Base-by-base conservation (phyloP, 1,140 invertebrate genomes). In the Cryptotermes secundus region DNA sequence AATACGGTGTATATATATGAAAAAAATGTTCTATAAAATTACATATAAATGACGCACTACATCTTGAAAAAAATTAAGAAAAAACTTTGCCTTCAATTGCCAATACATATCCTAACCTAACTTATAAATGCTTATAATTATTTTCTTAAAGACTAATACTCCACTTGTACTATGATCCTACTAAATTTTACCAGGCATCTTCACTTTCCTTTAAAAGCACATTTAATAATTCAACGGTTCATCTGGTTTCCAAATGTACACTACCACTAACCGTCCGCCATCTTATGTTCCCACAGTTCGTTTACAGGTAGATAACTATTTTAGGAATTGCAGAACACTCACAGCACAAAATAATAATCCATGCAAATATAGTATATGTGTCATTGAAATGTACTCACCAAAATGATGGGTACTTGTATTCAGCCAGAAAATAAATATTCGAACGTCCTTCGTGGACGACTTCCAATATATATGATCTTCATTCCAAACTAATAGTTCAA, bases 241-340 rank as follows among this genome's bases (percentile, higher is more conserved):
- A 19, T 10, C 2, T 72, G 9, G 26, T 72, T 72, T 72, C 59
- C 59, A 72, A 72, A 72, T n/a, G 4, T 9, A n/a, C 59, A 31
- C n/a, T 72, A 26, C 59, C 59, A 72, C 59, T 72, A 72, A 26
- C 59, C 59, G 26, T 72, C 59, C 59, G 59, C 59, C 59, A 72
- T 72, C n/a, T 72, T 72, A 31, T 2, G n/a, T 72, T n/a, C 59
- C 59, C n/a, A 31, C 26, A 26, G 26, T 72, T 72, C 59, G 59
- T 72, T 72, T 72, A 72, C n/a, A 72, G 59, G 59, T n/a, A 72
- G n/a, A 72, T 31, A 72, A 26, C 59, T 72, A 72, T 72, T 72
- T 72, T 72, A 72, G n/a, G n/a, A 72, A 31, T n/a, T 72, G n/a
- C 59, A 31, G 22, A 72, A 72, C 59, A 72, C 59, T 72, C 59